These are phyloP conservation scores for Pseudonaja textilis DNA, from an alignment of 2,113 vertebrate species.

Conservation along the genomic window DNA sequence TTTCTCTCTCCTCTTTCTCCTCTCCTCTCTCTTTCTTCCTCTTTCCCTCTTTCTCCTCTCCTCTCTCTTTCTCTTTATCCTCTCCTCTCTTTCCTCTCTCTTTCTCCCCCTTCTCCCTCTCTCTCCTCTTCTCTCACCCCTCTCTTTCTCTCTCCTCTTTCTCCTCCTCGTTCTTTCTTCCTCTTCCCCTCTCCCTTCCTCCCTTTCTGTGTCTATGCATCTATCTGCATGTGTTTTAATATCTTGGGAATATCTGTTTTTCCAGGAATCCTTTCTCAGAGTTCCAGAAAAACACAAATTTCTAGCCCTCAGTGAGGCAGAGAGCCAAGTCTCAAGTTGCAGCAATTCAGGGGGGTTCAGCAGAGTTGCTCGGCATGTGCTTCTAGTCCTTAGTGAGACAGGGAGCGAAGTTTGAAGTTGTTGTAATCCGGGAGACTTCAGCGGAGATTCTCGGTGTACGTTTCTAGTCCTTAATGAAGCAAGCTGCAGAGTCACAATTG, in stretches of 20 bases:
- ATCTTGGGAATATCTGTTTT: neutral
- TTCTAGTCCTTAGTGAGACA: neutral
- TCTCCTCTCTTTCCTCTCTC: no score
- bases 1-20: fast-evolving
- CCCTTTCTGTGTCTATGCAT: neutral
- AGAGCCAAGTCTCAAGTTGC: neutral
- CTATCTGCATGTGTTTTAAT: neutral
- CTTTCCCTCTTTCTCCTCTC: no score
- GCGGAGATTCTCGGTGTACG: neutral
- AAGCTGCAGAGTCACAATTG: neutral
- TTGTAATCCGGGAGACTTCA: neutral
- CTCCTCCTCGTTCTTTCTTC: no score
- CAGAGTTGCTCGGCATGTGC: fast-evolving
- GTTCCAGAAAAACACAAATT: neutral
- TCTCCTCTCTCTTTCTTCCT: no score
- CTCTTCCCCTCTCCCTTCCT: no score
- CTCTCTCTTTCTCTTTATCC: no score
- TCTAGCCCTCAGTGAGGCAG: neutral
- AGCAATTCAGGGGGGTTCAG: neutral
- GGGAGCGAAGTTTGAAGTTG: neutral
- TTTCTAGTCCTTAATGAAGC: neutral
- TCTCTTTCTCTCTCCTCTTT: no score
- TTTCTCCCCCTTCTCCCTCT: no score
- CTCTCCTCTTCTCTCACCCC: no score
- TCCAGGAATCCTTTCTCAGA: neutral